Evolutionary conservation across 2,888 invertebrate species (phyloP).

Genomic region (Masnerella sp.): DNA sequence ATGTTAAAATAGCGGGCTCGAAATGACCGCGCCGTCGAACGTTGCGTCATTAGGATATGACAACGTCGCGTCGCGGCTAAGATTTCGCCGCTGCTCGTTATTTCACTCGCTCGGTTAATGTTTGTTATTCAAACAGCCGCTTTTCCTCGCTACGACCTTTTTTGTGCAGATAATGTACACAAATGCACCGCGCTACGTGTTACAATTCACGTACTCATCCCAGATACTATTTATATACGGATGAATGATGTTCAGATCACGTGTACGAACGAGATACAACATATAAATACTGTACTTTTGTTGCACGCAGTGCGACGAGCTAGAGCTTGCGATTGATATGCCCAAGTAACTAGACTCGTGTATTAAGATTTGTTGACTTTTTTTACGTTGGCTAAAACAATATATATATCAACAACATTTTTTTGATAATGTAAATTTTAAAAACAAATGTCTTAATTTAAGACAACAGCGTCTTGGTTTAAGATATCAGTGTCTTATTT

Average conservation of each 20-base stretch:
- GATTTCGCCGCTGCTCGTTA: slow-evolving; percentile 5
- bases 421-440: no score
- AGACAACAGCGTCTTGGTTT: no score
- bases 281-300: slow-evolving; percentile 40
- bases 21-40: slow-evolving; percentile 41
- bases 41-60: slow-evolving; percentile 32
- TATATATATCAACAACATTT: no score
- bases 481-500: no score
- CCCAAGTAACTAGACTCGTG: no score
- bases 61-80: slow-evolving; percentile 4
- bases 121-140: slow-evolving; percentile 26
- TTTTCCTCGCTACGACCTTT: neutral
- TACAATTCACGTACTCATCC: slow-evolving; percentile 39
- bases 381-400: no score
- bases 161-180: slow-evolving; percentile 20
- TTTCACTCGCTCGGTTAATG: neutral
- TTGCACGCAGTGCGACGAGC: neutral
- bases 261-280: slow-evolving; percentile 22
- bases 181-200: slow-evolving; percentile 21
- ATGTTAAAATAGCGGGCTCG: slow-evolving; percentile 52
- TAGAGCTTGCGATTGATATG: no score
- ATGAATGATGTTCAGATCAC: slow-evolving; percentile 47
- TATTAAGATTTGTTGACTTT: no score
- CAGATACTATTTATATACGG: slow-evolving; percentile 40
- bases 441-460: no score